Evolutionary conservation across 2,113 vertebrate species (phyloP).

Genomic region (Martes martes): DNA sequence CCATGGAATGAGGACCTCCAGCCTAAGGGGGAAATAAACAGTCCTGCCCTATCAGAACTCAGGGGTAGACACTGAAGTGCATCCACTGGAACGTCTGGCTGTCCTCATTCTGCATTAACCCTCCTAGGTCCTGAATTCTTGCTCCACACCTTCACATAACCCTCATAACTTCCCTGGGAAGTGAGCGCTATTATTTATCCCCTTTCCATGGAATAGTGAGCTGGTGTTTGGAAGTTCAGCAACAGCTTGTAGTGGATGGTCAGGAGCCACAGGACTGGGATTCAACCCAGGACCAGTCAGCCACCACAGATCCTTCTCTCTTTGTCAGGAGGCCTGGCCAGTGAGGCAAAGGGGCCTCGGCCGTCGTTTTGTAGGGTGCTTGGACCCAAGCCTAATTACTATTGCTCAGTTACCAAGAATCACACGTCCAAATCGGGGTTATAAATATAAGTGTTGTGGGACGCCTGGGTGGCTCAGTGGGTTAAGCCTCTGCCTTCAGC

Average conservation of each 20-base stretch:
- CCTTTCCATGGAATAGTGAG: background rate
- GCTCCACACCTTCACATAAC: background rate
- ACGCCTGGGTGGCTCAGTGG: too few relatives aligned
- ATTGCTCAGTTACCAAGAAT: slow-evolving; percentile 35
- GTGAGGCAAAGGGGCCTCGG: background rate
- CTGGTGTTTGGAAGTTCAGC: background rate
- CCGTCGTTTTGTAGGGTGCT: background rate
- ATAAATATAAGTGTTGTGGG: slow-evolving; percentile 37
- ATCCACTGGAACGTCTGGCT: background rate
- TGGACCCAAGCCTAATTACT: background rate
- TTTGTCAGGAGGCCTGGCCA: background rate
- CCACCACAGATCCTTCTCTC: background rate
- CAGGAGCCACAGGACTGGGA: background rate
- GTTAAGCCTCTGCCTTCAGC: too few relatives aligned
- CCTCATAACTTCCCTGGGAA: background rate
- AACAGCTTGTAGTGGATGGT: background rate
- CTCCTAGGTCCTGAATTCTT: background rate
- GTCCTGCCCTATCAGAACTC: background rate
- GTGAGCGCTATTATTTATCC: background rate
- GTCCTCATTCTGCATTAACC: background rate
- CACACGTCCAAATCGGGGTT: slow-evolving; percentile 30
- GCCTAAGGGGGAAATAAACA: background rate
- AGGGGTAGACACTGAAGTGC: background rate
- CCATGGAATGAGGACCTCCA: background rate
- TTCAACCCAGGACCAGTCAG: background rate